phyloP scores from a whole-genome alignment of 2,797 vertebrate species.

The Sebastes variabilis region DNA sequence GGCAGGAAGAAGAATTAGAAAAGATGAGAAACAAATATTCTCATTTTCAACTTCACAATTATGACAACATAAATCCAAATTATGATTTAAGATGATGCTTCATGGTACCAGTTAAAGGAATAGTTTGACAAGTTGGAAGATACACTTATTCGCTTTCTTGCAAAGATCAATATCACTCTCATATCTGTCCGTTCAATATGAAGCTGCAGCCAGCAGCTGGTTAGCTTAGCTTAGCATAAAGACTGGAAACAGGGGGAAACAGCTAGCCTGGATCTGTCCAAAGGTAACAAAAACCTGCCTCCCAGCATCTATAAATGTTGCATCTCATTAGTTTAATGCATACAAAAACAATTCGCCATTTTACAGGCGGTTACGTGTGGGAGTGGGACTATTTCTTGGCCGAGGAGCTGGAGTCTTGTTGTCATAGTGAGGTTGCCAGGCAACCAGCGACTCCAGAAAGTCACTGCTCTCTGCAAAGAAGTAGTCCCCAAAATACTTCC shows the following conservation, averaged over 20 bases:
- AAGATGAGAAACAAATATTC: background rate
- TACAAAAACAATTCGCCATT: background rate
- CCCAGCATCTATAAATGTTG: fast-evolving
- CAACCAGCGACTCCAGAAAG: background rate
- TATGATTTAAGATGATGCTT: background rate
- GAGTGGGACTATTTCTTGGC: no score
- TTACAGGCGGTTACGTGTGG: no score
- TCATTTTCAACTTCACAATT: background rate
- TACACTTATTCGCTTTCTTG: background rate
- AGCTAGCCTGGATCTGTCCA: no score
- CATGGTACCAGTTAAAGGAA: background rate
- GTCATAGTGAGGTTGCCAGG: background rate
- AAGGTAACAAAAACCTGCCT: background rate
- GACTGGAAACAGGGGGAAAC: no score
- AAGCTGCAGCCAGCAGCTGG: background rate
- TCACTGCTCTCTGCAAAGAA: background rate
- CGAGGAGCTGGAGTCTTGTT: background rate
- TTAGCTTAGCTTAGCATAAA: background rate
- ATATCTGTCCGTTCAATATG: background rate
- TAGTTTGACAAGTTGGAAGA: background rate
- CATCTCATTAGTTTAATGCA: background rate
- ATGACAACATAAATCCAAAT: background rate
- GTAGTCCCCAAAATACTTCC: background rate
- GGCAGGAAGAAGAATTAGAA: no score
- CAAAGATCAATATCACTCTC: no score